Evolutionary conservation across 2,113 vertebrate genomes (phyloP), one percentile per base, ranked within the genome.

Genomic region (Paracanthobrama guichenoti): DNA sequence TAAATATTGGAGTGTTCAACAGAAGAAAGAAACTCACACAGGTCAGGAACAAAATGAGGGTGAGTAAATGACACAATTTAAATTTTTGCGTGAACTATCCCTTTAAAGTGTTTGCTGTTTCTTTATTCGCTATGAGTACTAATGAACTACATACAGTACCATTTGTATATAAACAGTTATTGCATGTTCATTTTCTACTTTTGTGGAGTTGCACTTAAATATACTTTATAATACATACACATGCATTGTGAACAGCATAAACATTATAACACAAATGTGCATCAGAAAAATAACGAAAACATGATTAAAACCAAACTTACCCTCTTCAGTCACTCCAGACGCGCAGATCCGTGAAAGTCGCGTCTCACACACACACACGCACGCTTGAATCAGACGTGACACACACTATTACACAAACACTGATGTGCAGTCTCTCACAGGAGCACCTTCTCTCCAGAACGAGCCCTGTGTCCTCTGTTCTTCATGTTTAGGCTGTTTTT

Each of bases 291-390:
- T 2, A 44, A 60, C 1, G 3, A 59, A 20, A 62, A 14, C 31
- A 8, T 60, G 20, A 24, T 60, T 55, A 20, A 39, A 59, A 78
- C 62, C 77, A 79, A 16, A 79, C 77, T 79, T 46, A 79, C 77
- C 14, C n/a, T 44, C 22, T 73, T 73, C 71, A 26, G 69, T 73
- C 69, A 48, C 69, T 44, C 14, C 28, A 83, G 28, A 83, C 69
- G 42, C 69, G 69, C 22, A 46, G 69, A 46, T 24, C 69, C 69
- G 69, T 72, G 69, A 46, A 72, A 44, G 69, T 72, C 69, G 11
- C 69, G 69, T 46, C 69, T 11, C 48, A n/a, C 71, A 24, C 42
- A 46, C 35, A 48, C 71, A 48, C 44, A 28, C n/a, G 18, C 42
- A 10, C 14, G 16, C 14, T 22, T 24, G 6, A 14, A 24, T n/a